Base-by-base conservation (phyloP, 2,113 vertebrate species). In the Cyprinus carpio region DNA sequence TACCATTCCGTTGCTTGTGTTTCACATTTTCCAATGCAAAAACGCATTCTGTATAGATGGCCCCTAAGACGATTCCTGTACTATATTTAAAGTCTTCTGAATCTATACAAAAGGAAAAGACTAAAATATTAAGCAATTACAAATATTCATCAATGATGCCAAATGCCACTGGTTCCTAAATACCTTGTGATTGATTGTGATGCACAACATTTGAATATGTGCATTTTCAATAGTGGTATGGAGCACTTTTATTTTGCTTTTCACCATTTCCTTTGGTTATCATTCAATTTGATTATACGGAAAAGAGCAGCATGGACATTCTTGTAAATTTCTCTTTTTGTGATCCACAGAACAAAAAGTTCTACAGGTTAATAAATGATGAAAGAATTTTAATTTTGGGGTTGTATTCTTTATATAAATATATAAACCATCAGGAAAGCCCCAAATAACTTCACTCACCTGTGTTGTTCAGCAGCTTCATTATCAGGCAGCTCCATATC, bases 401-500 rank as follows among this genome's bases (percentile, higher is more conserved):
- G 16, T 69, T 69, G 27, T 29, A 65, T 64, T 46, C 62, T 65
- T 67, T 51, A 29, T 4, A 40, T 72, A 72, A 58, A 12, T 51
- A 77, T 86, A 88, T 84, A 88, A 84, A 89, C 90, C 58, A 58
- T 58, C 40, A 40, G 27, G 23, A 62, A 62, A 75, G 34, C 27
- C 60, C 31, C 37, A 60, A 4, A 54, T 56, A 81, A 1, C 0
- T 11, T 51, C 29, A 12, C 84, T 91, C 95, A 99, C 98, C 97
- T 96, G 96, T 99, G 98, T 88, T 98, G 97, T 84, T 99, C 97
- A 1, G 97, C 94, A 1, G 96, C 96, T 89, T 98, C 97, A 20
- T 95, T 95, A 92, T 97, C 97, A 0, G 97, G 96, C 84, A 99
- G 96, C 89, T 99, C 97, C n/a, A 96, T 94, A 34, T 96, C 97